A percentile compares a stretch with the other conserved stretches of the same genome.
These are phyloP conservation scores for Acanthurus tractus DNA, from an alignment of 2,797 vertebrate species.

Conservation along the genomic window DNA sequence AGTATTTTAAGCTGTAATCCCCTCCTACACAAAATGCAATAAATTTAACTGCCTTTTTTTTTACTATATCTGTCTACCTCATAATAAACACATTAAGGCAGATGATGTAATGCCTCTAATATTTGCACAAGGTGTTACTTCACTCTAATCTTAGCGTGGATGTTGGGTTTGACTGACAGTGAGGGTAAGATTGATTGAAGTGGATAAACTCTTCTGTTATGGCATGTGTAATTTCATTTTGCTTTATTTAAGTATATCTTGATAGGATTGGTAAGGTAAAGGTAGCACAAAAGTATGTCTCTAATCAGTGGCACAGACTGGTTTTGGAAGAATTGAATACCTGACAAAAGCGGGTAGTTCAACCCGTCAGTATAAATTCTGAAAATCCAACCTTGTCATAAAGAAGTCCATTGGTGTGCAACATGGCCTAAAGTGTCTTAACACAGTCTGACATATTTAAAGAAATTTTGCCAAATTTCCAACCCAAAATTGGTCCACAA, in stretches of 20 bases:
- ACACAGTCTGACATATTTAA: conserved; percentile 1
- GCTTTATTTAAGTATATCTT: not conserved
- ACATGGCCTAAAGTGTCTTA: too few relatives aligned
- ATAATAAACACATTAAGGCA: conserved; percentile 19
- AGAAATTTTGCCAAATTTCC: not conserved
- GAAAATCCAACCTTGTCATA: not conserved
- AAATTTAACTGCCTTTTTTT: conserved; percentile 14
- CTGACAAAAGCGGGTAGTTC: not conserved
- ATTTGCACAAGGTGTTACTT: not conserved
- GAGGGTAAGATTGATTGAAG: not conserved
- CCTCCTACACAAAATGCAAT: conserved; percentile 18
- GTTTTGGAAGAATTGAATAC: not conserved
- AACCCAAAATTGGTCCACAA: not conserved
- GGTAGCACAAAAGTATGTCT: not conserved
- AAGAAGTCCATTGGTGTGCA: not conserved
- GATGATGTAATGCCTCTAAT: conserved; percentile 16
- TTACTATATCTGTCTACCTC: conserved; percentile 10
- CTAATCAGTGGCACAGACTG: not conserved
- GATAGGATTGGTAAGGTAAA: not conserved
- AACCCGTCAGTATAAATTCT: too few relatives aligned
- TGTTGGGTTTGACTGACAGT: conserved; percentile 1
- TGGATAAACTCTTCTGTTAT: not conserved
- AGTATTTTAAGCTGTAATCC: conserved; percentile 10
- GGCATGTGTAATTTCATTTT: not conserved
- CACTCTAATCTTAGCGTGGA: not conserved